Percentiles rank a stretch among this genome's conserved stretches.
These are phyloP conservation scores for Yponomeuta evonymella DNA, from an alignment of 2,888 invertebrate genomes.

Conservation along the genomic window DNA sequence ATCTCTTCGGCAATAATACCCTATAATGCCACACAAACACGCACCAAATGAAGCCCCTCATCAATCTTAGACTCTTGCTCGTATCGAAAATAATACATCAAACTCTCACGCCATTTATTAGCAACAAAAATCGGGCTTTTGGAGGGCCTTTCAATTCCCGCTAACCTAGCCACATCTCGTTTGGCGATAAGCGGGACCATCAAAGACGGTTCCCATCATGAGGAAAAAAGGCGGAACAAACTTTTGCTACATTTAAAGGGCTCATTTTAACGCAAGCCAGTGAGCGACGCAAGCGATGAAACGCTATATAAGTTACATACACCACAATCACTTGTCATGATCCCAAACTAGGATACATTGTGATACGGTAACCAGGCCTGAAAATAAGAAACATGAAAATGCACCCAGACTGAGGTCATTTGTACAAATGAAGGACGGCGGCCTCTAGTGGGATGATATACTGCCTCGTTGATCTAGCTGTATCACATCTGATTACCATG, in stretches of 20 bases:
- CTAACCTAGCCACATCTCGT: conserved; percentile 35
- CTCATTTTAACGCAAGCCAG: too few species aligned
- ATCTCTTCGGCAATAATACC: background rate
- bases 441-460: too few species aligned
- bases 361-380: too few species aligned
- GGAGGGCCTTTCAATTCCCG: background rate
- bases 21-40: conserved; percentile 4
- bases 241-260: background rate
- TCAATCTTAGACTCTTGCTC: background rate
- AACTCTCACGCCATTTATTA: conserved; percentile 4
- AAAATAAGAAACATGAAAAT: too few species aligned
- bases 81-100: conserved; percentile 1
- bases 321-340: too few species aligned
- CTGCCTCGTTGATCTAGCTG: too few species aligned
- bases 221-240: conserved; percentile 14
- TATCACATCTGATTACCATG: too few species aligned
- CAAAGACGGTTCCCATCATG: conserved; percentile 28
- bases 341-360: too few species aligned
- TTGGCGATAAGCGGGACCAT: conserved; percentile 52
- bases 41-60: background rate
- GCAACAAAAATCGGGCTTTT: conserved; percentile 18
- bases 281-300: too few species aligned
- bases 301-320: too few species aligned
- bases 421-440: too few species aligned
- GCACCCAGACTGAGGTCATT: too few species aligned